These are phyloP conservation scores for Calephelis nemesis DNA, from an alignment of 1,140 invertebrate genomes.

Conservation along the genomic window DNA sequence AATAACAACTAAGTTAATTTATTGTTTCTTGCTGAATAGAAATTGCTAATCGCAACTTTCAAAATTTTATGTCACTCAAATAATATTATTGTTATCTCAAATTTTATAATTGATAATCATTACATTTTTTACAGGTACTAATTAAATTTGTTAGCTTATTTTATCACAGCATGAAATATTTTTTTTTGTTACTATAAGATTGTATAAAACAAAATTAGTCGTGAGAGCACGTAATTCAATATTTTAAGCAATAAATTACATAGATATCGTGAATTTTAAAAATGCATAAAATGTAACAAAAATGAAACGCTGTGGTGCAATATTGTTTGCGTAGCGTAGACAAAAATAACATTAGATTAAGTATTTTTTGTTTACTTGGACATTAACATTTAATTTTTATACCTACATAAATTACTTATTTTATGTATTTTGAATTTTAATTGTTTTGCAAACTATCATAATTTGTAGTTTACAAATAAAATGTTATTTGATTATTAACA, in stretches of 20 bases:
- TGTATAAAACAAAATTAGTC: slow-evolving; percentile 15
- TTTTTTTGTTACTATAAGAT: slow-evolving; percentile 11
- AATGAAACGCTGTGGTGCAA: slow-evolving; percentile 2
- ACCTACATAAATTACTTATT: too few species aligned
- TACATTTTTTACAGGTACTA: not conserved
- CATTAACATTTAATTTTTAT: too few species aligned
- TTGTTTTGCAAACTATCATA: too few species aligned
- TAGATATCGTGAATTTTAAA: slow-evolving; percentile 17
- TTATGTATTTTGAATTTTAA: too few species aligned
- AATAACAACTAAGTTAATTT: too few species aligned
- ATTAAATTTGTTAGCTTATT: slow-evolving; percentile 6
- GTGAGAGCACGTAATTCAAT: slow-evolving; percentile 19
- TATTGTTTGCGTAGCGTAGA: not conserved
- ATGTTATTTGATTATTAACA: too few species aligned
- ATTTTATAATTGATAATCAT: too few species aligned
- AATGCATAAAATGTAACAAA: slow-evolving; percentile 2
- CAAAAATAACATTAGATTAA: not conserved
- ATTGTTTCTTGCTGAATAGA: too few species aligned
- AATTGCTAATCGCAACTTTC: too few species aligned
- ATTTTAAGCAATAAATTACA: slow-evolving; percentile 21
- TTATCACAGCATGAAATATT: not conserved
- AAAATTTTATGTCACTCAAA: too few species aligned
- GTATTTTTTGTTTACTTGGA: not conserved
- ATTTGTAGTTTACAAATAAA: too few species aligned
- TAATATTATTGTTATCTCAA: too few species aligned